Evolutionary conservation across 2,888 invertebrate species (phyloP), one percentile per base, ranked within the genome.

Genomic region (Isotomurus palustris): DNA sequence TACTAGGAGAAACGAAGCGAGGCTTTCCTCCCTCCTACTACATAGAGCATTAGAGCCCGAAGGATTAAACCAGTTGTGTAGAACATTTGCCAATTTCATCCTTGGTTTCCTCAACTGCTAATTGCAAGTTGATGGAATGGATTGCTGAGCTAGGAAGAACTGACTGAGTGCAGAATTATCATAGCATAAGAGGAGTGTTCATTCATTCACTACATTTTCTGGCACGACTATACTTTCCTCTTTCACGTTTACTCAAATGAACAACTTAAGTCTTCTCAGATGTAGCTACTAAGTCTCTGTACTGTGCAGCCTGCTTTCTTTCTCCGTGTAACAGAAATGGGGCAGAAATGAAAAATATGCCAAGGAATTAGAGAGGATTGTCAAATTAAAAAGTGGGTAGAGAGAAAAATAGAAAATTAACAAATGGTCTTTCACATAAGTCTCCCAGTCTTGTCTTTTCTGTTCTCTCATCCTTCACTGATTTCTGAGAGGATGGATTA

Each of bases 51-150:
- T n/a, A n/a, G n/a, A n/a, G n/a, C n/a, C n/a, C n/a, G n/a, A n/a
- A n/a, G n/a, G n/a, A n/a, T n/a, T n/a, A n/a, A n/a, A n/a, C n/a
- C n/a, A n/a, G n/a, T n/a, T n/a, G n/a, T n/a, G n/a, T n/a, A 38
- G n/a, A 38, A 5, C 43, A 43, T 24, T 43, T 43, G 22, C 43
- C 43, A 43, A 43, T 43, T 43, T 43, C 43, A 43, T 19, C 43
- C 43, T 43, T 24, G 22, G 43, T 19, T 43, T 43, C 24, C 43
- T 22, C 43, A 12, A 14, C n/a, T n/a, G n/a, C n/a, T n/a, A n/a
- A n/a, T n/a, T n/a, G n/a, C n/a, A n/a, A n/a, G n/a, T n/a, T n/a
- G n/a, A 40, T 40, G n/a, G 6, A 43, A 19, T 19, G 21, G 24
- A 24, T 43, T 43, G 43, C 43, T 43, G 24, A 22, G 24, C 24